A percentile compares a stretch with the other conserved stretches of the same genome.
Evolutionary conservation across 1,140 invertebrate species (phyloP).

Genomic region (Batillaria attramentaria): DNA sequence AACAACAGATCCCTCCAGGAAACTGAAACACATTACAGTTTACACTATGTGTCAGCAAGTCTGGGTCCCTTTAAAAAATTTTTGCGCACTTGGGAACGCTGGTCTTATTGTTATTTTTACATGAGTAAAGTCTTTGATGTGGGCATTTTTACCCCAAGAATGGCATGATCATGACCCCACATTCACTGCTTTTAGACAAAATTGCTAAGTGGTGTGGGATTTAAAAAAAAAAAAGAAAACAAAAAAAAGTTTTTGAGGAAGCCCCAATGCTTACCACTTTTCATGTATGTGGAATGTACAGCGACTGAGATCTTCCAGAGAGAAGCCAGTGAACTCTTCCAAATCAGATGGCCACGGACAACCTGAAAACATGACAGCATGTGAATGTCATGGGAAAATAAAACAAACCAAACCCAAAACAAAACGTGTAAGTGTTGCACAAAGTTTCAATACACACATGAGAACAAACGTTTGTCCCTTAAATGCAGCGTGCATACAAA

Average conservation of each 20-base stretch:
- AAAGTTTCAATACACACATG: not conserved
- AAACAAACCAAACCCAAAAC: not conserved
- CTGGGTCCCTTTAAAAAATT: no score
- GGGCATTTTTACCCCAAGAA: no score
- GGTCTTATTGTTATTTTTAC: no score
- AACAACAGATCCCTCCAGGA: constrained; percentile 62
- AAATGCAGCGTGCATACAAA: not conserved
- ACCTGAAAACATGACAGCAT: constrained; percentile 51
- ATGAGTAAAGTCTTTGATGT: not conserved
- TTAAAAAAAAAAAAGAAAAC: not conserved
- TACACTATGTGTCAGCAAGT: not conserved
- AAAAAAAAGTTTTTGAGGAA: not conserved
- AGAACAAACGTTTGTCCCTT: not conserved
- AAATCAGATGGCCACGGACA: constrained; percentile 60
- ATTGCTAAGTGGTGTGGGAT: not conserved
- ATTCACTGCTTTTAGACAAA: not conserved
- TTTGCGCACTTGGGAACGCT: no score
- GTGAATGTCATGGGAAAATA: constrained; percentile 8
- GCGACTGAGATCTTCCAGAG: constrained; percentile 59
- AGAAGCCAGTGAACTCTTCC: constrained; percentile 63
- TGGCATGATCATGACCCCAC: not conserved
- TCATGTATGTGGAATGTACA: constrained; percentile 67
- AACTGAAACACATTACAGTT: constrained; percentile 54
- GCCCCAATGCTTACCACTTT: constrained; percentile 62
- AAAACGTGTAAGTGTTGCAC: not conserved